Evolutionary conservation across 2,797 vertebrate genomes (phyloP).

Genomic region (Enoplosus armatus): DNA sequence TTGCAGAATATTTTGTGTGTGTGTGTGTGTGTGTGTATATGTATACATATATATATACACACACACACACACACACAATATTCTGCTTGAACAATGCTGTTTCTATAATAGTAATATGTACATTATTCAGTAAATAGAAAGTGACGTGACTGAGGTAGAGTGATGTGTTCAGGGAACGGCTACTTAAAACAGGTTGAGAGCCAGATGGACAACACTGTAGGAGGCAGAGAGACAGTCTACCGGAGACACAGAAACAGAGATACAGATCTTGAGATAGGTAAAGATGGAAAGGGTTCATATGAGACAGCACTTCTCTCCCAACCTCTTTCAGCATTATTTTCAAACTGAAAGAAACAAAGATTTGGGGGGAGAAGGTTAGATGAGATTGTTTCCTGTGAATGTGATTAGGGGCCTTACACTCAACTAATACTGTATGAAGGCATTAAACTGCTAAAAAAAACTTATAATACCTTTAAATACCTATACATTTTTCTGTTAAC

Average conservation of each 20-base stretch:
- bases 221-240: slow-evolving; percentile 37
- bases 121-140: neutral
- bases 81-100: neutral
- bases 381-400: neutral
- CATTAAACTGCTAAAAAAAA: neutral
- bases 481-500: neutral
- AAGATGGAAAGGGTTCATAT: slow-evolving; percentile 5
- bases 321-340: neutral
- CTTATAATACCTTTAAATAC: no score
- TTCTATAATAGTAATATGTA: neutral
- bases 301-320: neutral
- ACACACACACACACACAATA: no score
- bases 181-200: slow-evolving; percentile 40
- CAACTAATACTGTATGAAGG: neutral
- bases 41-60: no score
- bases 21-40: no score
- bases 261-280: slow-evolving; percentile 18
- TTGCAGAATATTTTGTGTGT: no score
- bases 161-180: neutral
- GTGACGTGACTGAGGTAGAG: neutral
- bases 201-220: slow-evolving; percentile 57
- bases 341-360: neutral
- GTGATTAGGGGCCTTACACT: neutral
- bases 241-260: slow-evolving; percentile 20
- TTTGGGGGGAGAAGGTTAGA: neutral